A percentile compares a stretch with the other conserved stretches of the same genome.
Evolutionary conservation across 2,888 invertebrate species (phyloP).

Genomic region (Agrochola lota): DNA sequence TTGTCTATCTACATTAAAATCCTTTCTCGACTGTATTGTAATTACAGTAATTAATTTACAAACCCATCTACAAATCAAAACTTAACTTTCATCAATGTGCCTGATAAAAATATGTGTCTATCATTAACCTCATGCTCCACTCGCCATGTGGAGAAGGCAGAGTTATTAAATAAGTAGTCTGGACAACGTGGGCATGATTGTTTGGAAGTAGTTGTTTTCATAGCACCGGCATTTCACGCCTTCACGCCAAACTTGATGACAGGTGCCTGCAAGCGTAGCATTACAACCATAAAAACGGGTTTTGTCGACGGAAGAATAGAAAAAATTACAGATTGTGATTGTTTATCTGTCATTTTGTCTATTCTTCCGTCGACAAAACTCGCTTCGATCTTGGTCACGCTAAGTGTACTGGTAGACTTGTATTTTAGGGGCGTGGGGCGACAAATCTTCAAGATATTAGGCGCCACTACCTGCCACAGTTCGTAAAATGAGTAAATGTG

Average conservation of each 20-base stretch:
- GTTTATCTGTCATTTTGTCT: too few species aligned
- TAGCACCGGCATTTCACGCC: neutral
- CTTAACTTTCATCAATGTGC: conserved; percentile 16
- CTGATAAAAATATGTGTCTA: conserved; percentile 3
- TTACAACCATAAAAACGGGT: too few species aligned
- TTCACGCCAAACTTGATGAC: neutral
- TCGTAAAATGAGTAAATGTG: neutral
- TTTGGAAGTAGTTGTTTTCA: neutral
- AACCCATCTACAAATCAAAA: neutral
- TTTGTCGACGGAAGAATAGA: too few species aligned
- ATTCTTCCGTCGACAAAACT: too few species aligned
- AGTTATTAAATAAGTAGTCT: conserved; percentile 20
- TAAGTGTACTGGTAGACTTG: neutral
- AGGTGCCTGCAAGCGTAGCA: too few species aligned
- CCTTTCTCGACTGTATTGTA: neutral
- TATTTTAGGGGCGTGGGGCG: neutral
- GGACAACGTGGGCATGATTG: neutral
- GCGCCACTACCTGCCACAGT: neutral
- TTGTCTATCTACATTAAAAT: neutral
- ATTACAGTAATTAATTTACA: neutral
- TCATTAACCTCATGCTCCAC: neutral
- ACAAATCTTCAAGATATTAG: neutral
- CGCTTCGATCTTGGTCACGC: too few species aligned
- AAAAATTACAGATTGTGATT: too few species aligned
- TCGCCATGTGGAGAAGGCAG: conserved; percentile 3